phyloP scores from a whole-genome alignment of 2,888 invertebrate genomes.

The Oscheius sp. region DNA sequence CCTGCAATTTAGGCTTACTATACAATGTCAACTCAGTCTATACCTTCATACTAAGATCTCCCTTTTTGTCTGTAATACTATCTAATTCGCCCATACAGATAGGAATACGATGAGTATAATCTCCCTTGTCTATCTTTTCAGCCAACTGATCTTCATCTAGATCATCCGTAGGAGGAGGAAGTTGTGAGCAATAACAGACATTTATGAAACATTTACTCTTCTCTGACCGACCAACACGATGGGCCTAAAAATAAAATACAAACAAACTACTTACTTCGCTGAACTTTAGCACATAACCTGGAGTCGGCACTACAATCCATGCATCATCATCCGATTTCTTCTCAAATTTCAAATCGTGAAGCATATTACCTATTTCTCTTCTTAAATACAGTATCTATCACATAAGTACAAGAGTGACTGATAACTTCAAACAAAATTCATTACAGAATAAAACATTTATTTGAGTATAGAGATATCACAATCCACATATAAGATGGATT shows the following conservation, averaged over 20 bases:
- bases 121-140: conserved; percentile 36
- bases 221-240: conserved; percentile 19
- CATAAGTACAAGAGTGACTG: too few relatives aligned
- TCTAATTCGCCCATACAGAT: conserved; percentile 59
- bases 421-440: background rate
- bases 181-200: conserved; percentile 55
- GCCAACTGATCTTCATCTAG: conserved; percentile 53
- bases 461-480: too few relatives aligned
- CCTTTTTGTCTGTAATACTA: conserved; percentile 50
- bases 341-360: too few relatives aligned
- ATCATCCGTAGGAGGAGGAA: conserved; percentile 49
- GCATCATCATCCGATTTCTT: conserved; percentile 19
- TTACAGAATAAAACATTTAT: background rate
- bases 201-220: conserved; percentile 61
- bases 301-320: conserved; percentile 54
- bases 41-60: conserved; percentile 52
- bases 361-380: too few relatives aligned
- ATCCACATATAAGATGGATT: too few relatives aligned
- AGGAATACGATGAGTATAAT: conserved; percentile 46
- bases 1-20: conserved; percentile 23
- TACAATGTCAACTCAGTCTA: background rate
- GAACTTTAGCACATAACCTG: conserved; percentile 64
- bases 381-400: too few relatives aligned
- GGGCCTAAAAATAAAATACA: conserved; percentile 33
- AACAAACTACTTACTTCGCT: conserved; percentile 28